These are phyloP conservation scores for Pterocles orientalis DNA, from an alignment of 2,113 vertebrate genomes.

Conservation along the genomic window DNA sequence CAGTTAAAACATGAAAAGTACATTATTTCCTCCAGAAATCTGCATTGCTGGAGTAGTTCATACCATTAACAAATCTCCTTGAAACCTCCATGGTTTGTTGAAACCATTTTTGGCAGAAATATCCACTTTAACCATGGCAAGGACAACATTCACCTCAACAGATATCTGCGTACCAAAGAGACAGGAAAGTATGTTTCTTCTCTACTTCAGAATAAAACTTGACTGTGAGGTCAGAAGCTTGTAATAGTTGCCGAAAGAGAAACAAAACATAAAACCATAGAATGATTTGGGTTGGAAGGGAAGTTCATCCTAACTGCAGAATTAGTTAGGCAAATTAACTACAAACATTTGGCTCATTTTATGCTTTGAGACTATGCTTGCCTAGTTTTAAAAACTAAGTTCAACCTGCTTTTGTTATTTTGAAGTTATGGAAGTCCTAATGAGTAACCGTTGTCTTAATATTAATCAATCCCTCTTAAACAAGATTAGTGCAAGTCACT, in stretches of 20 bases:
- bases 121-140: not conserved
- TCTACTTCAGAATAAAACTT: not conserved
- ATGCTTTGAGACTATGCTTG: not conserved
- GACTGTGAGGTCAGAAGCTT: not conserved
- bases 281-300: no score
- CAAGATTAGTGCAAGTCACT: not conserved
- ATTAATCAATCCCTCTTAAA: not conserved
- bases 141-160: not conserved
- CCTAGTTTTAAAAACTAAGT: not conserved
- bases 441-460: not conserved
- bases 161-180: not conserved
- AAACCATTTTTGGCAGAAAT: not conserved
- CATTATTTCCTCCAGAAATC: not conserved
- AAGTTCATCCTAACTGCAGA: not conserved
- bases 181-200: not conserved
- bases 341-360: not conserved
- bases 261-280: not conserved
- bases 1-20: not conserved
- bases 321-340: not conserved
- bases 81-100: not conserved
- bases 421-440: not conserved
- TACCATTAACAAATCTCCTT: not conserved
- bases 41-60: not conserved
- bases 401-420: not conserved
- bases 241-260: not conserved